A percentile compares a stretch with the other conserved stretches of the same genome.
Evolutionary conservation across 2,888 invertebrate genomes (phyloP).

Genomic region (Hoplodrina ambigua): DNA sequence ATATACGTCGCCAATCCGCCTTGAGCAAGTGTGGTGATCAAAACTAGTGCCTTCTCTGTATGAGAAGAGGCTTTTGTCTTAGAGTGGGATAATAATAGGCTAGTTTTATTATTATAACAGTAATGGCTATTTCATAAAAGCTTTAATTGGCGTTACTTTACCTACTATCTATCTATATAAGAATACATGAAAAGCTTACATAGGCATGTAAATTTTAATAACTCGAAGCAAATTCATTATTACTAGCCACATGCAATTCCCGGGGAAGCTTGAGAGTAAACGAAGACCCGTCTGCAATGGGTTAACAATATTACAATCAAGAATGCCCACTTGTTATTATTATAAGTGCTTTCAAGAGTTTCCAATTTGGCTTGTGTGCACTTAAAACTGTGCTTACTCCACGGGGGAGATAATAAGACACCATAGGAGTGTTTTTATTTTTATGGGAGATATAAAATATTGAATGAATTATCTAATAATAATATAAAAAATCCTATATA

Average conservation of each 20-base stretch:
- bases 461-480: constrained; percentile 1
- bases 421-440: constrained; percentile 22
- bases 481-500: too few species aligned
- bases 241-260: constrained; percentile 39
- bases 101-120: background rate
- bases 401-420: constrained; percentile 15
- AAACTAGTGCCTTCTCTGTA: too few species aligned
- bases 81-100: too few species aligned
- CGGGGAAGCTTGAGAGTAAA: constrained; percentile 29
- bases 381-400: constrained; percentile 37
- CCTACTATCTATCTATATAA: background rate
- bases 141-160: constrained; percentile 13
- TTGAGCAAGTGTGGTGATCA: too few species aligned
- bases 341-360: constrained; percentile 45
- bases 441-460: constrained; percentile 18
- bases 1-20: too few species aligned
- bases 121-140: background rate
- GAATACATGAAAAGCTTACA: constrained; percentile 15
- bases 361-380: constrained; percentile 43
- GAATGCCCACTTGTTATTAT: constrained; percentile 37
- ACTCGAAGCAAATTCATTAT: constrained; percentile 35
- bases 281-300: constrained; percentile 15
- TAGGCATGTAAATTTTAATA: constrained; percentile 35
- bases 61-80: too few species aligned
- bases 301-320: constrained; percentile 44